Conservation (phyloP, 1,140 invertebrate genomes). For the Euura lappo region DNA sequence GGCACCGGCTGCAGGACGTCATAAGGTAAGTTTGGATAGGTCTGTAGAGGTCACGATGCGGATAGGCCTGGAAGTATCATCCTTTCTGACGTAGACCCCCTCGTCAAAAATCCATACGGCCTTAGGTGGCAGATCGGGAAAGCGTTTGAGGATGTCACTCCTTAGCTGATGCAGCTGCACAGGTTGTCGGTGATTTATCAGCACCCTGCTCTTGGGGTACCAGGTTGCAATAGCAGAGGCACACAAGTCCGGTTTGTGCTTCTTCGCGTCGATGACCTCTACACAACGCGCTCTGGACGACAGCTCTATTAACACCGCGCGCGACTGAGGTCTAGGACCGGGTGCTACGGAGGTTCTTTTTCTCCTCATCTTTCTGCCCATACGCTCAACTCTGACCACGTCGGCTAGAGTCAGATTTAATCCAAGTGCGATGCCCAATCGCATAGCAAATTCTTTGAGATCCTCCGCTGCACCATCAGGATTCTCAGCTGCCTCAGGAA, state of each 20-base stretch:
- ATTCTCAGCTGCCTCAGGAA: neutral
- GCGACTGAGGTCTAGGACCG: neutral
- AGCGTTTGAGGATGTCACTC: neutral
- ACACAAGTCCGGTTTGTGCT: neutral
- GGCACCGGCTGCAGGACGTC: neutral
- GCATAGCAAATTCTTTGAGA: neutral
- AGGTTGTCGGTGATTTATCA: neutral
- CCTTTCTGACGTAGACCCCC: neutral
- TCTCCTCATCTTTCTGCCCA: neutral
- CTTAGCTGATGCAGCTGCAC: neutral
- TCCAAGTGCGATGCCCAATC: neutral
- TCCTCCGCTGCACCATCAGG: too few relatives aligned
- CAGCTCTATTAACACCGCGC: neutral
- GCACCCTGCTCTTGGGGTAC: neutral
- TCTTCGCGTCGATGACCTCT: neutral
- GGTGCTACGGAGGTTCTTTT: neutral
- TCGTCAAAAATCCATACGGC: neutral
- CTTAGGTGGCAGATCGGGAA: neutral
- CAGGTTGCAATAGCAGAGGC: neutral
- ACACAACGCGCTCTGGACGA: neutral
- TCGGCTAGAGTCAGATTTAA: neutral
- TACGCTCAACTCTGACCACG: neutral
- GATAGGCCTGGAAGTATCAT: too few relatives aligned
- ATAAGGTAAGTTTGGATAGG: too few relatives aligned
- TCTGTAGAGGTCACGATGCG: too few relatives aligned